These are phyloP conservation scores for Mythimna lalbum DNA, from an alignment of 2,888 invertebrate species.

Conservation along the genomic window DNA sequence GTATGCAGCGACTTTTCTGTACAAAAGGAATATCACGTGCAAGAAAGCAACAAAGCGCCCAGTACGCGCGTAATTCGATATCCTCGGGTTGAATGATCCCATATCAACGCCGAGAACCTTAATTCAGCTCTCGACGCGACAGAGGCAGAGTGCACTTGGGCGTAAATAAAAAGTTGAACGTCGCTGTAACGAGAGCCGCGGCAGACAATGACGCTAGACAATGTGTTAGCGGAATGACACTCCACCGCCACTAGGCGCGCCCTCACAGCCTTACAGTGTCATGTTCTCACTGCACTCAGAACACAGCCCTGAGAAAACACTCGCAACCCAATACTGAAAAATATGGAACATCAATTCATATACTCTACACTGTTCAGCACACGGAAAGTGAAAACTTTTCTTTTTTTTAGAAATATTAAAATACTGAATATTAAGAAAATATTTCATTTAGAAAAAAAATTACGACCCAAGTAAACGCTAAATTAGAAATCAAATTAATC, in stretches of 20 bases:
- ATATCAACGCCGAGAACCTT: constrained; percentile 89
- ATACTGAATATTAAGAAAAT: constrained; percentile 36
- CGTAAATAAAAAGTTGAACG: constrained; percentile 90
- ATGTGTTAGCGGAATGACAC: constrained; percentile 87
- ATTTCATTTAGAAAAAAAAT: constrained; percentile 17
- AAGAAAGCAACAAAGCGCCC: constrained; percentile 88
- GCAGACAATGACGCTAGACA: constrained; percentile 88
- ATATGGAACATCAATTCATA: constrained; percentile 50
- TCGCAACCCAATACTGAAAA: constrained; percentile 59
- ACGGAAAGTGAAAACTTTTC: constrained; percentile 1
- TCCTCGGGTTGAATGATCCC: constrained; percentile 90
- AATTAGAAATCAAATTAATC: constrained; percentile 47
- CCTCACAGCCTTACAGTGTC: constrained; percentile 74
- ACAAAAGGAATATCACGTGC: constrained; percentile 88
- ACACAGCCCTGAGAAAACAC: constrained; percentile 60
- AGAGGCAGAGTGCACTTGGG: constrained; percentile 88
- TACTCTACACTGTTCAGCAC: constrained; percentile 9
- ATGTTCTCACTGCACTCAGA: constrained; percentile 68
- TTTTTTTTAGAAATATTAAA: not conserved
- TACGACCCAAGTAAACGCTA: constrained; percentile 22
- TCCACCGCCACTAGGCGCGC: constrained; percentile 81
- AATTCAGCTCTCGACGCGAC: constrained; percentile 88
- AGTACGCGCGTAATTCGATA: constrained; percentile 89
- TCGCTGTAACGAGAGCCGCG: constrained; percentile 84
- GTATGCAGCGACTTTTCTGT: constrained; percentile 33